Conservation (phyloP, 2,113 vertebrate species). For the Hemiprocne comata region DNA sequence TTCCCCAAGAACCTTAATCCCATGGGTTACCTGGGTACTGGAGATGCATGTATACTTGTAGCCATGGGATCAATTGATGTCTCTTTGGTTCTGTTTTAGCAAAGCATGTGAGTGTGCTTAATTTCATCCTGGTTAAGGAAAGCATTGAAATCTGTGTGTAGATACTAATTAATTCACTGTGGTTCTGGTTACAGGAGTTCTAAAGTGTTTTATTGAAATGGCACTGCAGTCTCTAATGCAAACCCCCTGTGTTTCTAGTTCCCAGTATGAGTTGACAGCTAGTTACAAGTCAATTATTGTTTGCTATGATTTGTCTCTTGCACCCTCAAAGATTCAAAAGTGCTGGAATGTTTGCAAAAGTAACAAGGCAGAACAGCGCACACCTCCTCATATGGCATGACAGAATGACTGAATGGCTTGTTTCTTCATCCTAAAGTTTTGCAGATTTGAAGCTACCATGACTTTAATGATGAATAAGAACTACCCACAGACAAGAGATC, state of each 20-base stretch:
- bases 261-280: background rate
- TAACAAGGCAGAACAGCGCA: background rate
- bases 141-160: background rate
- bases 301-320: background rate
- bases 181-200: background rate
- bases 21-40: background rate
- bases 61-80: background rate
- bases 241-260: background rate
- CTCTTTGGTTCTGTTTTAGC: background rate
- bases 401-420: background rate
- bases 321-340: background rate
- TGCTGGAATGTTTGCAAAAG: background rate
- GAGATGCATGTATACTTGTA: background rate
- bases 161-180: background rate
- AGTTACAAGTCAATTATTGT: background rate
- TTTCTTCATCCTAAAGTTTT: conserved; percentile 27
- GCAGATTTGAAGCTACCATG: background rate
- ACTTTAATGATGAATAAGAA: conserved; percentile 9
- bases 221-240: background rate
- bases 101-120: background rate
- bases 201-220: background rate
- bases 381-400: background rate
- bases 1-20: background rate
- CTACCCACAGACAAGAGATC: conserved; percentile 24
- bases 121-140: background rate